Base-by-base conservation (phyloP, 2,113 vertebrate species). In the Callionymus lyra region DNA sequence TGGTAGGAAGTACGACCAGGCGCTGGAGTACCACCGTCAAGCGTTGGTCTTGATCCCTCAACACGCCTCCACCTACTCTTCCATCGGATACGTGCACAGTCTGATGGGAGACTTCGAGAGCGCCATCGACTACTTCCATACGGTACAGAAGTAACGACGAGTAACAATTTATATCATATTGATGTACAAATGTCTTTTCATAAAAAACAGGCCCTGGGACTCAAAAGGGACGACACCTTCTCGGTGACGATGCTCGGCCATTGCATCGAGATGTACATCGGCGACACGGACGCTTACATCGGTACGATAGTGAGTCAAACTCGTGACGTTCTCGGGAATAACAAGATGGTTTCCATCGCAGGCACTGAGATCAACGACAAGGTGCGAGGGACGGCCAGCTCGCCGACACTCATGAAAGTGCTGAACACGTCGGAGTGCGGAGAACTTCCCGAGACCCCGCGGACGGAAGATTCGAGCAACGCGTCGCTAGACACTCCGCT, bases 191-290 rank as follows among this genome's bases (percentile, higher is more conserved):
- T 41, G 8, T 52, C 14, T 47, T 40, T 48, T 37, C n/a, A n/a
- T n/a, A n/a, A n/a, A n/a, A n/a, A n/a, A n/a, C 77, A 99, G 95
- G 95, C 95, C 14, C 91, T 99, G 40, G 95, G 94, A 69, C 88
- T 99, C 41, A 91, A 94, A 60, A 88, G 95, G 58, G 95, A 99
- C 65, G 95, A 99, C 74, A 95, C 93, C 0, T 99, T 99, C 83
- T 99, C 95, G 11, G 95, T 98, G 66, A 98, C 94, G 0, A 99
- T 99, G 95, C 91, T 99, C 14, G 95, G 93, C 31, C 92, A 99
- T 53, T 99, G 95, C 67, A 99, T 99, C 53, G 93, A 99, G 76
- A 99, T 98, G 95, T 98, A 98, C 74, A 97, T 99, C 53, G 92
- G 93, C n/a, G 93, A 97, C 79, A 93, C 94, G 0, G 94, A 97